Percentiles rank a stretch among this genome's conserved stretches.
Conservation (phyloP, 2,113 vertebrate species). For the Nothocercus nigrocapillus region DNA sequence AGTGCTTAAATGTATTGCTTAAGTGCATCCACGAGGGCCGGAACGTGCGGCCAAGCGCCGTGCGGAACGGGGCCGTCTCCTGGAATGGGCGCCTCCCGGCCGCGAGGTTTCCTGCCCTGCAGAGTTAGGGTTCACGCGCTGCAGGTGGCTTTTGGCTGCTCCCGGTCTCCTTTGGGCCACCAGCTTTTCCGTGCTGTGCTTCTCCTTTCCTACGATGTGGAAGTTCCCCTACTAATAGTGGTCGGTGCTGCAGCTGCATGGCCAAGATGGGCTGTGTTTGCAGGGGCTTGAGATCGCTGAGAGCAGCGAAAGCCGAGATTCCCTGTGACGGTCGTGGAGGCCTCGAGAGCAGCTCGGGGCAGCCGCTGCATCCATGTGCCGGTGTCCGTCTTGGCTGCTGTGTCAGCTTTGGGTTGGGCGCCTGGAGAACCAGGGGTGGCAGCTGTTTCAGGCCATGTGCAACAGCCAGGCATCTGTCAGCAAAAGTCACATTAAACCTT, state of each 20-base stretch:
- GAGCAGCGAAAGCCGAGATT: not conserved
- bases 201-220: not conserved
- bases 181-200: not conserved
- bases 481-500: not conserved
- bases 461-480: not conserved
- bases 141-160: not conserved
- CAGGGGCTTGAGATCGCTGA: not conserved
- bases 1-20: not conserved
- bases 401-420: accelerated
- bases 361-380: not conserved
- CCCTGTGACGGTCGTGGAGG: not conserved
- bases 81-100: not conserved
- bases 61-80: not conserved
- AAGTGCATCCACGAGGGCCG: not conserved
- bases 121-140: not conserved
- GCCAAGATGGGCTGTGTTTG: accelerated
- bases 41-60: not conserved
- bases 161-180: not conserved
- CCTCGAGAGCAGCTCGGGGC: not conserved
- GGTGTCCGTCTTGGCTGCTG: not conserved
- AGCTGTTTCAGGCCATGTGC: not conserved
- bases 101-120: not conserved
- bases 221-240: not conserved
- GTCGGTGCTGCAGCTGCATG: not conserved
- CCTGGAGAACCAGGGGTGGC: not conserved